A percentile compares a stretch with the other conserved stretches of the same genome.
Conservation (phyloP, 2,888 invertebrate genomes). For the Ashinkailepas kermadecensis region DNA sequence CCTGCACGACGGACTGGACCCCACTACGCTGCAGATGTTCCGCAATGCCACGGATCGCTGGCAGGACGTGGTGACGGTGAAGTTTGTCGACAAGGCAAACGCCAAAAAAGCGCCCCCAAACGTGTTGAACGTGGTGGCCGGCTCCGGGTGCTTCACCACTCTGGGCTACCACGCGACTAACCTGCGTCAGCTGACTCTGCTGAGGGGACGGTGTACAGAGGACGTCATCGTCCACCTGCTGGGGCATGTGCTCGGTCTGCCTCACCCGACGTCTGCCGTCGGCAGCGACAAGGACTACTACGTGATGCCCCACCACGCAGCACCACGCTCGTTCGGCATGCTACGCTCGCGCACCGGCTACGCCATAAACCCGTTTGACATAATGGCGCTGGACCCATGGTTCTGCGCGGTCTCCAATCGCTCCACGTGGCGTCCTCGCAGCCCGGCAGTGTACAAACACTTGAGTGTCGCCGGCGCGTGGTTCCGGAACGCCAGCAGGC, state of each 20-base stretch:
- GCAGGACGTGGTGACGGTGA: too few species aligned
- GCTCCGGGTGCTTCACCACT: background rate
- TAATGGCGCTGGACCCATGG: constrained; percentile 3
- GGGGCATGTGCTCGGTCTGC: constrained; percentile 9
- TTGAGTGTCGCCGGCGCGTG: background rate
- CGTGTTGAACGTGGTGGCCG: background rate
- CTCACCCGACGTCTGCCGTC: background rate
- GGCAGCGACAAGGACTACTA: background rate
- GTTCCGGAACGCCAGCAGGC: too few species aligned
- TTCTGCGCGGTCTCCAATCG: background rate
- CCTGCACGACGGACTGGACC: too few species aligned
- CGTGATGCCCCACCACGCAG: constrained; percentile 16
- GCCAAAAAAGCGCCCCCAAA: too few species aligned
- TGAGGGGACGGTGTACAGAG: background rate
- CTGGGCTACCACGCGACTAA: background rate
- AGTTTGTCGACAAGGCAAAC: too few species aligned
- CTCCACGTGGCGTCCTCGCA: background rate
- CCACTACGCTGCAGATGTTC: too few species aligned
- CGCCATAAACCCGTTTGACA: background rate
- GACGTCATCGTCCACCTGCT: background rate
- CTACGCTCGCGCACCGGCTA: background rate
- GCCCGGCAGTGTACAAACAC: background rate
- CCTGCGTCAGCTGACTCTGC: background rate
- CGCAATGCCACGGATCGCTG: too few species aligned
- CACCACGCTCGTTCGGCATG: background rate